These are phyloP conservation scores for Lamprologus tigripictilis DNA, from an alignment of 2,113 vertebrate genomes.

Conservation along the genomic window DNA sequence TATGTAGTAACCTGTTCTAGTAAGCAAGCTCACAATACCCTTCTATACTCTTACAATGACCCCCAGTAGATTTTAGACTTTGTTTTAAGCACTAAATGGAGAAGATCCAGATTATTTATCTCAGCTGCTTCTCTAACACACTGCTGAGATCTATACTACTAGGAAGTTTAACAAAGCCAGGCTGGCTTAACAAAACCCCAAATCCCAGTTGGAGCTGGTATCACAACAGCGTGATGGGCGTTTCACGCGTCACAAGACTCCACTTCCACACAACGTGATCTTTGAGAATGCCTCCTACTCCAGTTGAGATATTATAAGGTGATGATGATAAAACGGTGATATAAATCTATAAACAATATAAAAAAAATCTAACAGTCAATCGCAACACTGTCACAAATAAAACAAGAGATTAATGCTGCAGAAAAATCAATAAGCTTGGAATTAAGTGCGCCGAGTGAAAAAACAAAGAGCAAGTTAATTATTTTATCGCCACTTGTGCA, in stretches of 20 bases:
- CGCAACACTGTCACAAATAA: neutral
- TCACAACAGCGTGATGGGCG: neutral
- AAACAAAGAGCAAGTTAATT: neutral
- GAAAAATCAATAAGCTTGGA: neutral
- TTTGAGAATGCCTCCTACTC: neutral
- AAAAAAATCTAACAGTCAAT: neutral
- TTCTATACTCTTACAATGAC: neutral
- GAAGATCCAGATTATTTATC: neutral
- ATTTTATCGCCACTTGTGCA: neutral
- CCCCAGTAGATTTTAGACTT: neutral
- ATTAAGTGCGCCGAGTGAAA: neutral
- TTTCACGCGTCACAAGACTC: neutral
- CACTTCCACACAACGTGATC: neutral
- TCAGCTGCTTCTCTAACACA: neutral
- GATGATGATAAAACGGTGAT: neutral
- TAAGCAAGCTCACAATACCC: neutral
- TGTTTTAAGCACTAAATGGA: neutral
- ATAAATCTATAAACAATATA: neutral
- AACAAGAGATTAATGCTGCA: neutral
- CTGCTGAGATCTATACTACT: neutral
- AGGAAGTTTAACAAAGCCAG: neutral
- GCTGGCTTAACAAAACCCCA: neutral
- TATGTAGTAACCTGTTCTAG: neutral
- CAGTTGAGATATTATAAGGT: neutral
- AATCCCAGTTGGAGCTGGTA: neutral